Evolutionary conservation across 1,140 invertebrate genomes (phyloP), one percentile per base, ranked within the genome.

Genomic region (Papilio helenus): DNA sequence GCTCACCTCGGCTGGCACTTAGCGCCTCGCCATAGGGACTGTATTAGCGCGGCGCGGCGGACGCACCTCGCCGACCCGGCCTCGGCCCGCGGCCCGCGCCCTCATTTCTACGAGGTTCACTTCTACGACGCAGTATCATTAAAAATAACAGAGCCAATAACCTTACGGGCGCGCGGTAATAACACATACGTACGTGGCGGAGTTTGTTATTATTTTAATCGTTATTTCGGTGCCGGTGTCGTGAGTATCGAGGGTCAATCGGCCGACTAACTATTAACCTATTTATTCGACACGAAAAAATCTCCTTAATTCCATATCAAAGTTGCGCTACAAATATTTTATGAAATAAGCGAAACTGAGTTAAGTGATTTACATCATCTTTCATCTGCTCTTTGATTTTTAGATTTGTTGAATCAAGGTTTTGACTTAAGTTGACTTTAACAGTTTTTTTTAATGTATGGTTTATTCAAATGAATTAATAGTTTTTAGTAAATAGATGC

Each of bases 41-140:
- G 82, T 42, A 82, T 74, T 87, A n/a, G 39, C 26, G 8, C 68
- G 46, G 46, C 72, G 26, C 79, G 10, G 7, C n/a, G 51, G 72
- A 55, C 80, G 81, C 83, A 85, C 85, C 83, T 87, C 83, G 81
- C 78, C 79, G 83, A 84, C 84, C 85, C 83, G 85, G 83, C 85
- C 82, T 83, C 86, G 85, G 81, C 83, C 83, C 83, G 82, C 82
- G 81, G 85, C 88, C 83, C 83, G 82, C 82, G 82, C 84, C 87
- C 90, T 86, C 87, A 85, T 85, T 91, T 81, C 76, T 61, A 81
- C 84, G 83, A 87, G 86, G 84, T 84, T 86, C 84, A 81, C 82
- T 84, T 86, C 80, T 83, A 82, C 84, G 83, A 85, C 89, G 89
- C 89, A 89, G 72, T 88, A 82, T 49, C 79, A 81, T 79, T 79